phyloP scores from a whole-genome alignment of 2,113 vertebrate species.

The Dendropsophus ebraccatus region DNA sequence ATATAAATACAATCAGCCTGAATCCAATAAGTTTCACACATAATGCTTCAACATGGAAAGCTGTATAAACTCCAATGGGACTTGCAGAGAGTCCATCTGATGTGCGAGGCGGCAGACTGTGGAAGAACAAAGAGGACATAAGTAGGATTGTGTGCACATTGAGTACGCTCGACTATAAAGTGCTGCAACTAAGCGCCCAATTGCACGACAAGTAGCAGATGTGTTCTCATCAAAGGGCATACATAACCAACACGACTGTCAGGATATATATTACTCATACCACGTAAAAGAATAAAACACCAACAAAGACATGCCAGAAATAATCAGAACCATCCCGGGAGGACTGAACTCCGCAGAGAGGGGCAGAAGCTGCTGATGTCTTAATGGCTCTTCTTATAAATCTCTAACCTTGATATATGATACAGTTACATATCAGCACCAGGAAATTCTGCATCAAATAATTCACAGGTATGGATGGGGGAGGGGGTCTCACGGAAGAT shows the following conservation, averaged over 20 bases:
- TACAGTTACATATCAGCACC: too few species aligned
- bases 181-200: background rate
- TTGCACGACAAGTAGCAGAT: constrained; percentile 35
- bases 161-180: constrained; percentile 1
- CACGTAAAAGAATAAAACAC: background rate
- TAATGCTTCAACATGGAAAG: background rate
- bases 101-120: background rate
- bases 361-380: background rate
- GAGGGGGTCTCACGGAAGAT: too few species aligned
- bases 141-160: constrained; percentile 3
- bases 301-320: constrained; percentile 21
- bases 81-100: background rate
- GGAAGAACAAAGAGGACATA: constrained; percentile 10
- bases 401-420: background rate
- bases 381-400: background rate
- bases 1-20: background rate
- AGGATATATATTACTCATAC: constrained; percentile 37
- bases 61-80: background rate
- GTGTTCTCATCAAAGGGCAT: constrained; percentile 12
- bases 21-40: background rate
- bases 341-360: background rate
- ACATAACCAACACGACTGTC: constrained; percentile 21
- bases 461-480: background rate
- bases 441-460: background rate
- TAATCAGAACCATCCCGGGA: background rate